Evolutionary conservation across 2,797 vertebrate species (phyloP).

Genomic region (Phalloptychus januarius): DNA sequence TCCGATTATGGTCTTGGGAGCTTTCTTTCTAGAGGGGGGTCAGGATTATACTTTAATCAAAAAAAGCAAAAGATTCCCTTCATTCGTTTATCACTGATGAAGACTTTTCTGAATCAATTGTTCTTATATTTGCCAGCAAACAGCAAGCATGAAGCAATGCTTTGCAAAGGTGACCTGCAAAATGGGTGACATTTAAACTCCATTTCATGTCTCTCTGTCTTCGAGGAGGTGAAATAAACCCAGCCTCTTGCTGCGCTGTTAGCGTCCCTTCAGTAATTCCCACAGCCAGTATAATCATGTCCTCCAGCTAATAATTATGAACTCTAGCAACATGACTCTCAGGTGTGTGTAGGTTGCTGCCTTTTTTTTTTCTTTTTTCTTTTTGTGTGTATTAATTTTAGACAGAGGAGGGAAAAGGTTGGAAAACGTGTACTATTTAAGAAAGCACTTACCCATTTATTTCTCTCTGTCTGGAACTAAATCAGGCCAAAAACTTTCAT

Average conservation of each 20-base stretch:
- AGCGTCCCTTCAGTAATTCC: slow-evolving; percentile 52
- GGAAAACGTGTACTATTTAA: slow-evolving; percentile 1
- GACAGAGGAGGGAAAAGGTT: slow-evolving; percentile 29
- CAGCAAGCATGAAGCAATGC: not conserved
- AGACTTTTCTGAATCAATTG: slow-evolving; percentile 17
- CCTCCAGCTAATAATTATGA: slow-evolving; percentile 69
- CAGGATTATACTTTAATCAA: slow-evolving; percentile 3
- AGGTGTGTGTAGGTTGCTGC: slow-evolving; percentile 44
- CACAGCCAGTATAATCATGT: slow-evolving; percentile 58
- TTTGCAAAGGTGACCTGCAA: slow-evolving; percentile 6
- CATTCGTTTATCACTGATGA: slow-evolving; percentile 6
- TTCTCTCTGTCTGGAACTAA: not conserved
- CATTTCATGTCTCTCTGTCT: not conserved
- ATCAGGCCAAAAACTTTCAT: not conserved
- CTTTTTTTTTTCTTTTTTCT: slow-evolving; percentile 32
- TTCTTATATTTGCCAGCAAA: slow-evolving; percentile 22
- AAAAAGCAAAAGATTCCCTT: slow-evolving; percentile 19
- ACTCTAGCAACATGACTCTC: slow-evolving; percentile 53
- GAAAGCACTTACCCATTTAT: slow-evolving; percentile 11
- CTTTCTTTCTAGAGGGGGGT: slow-evolving; percentile 7
- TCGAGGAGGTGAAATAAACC: slow-evolving; percentile 19
- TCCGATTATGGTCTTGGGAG: slow-evolving; percentile 8
- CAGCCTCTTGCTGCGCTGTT: slow-evolving; percentile 30
- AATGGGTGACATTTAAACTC: slow-evolving; percentile 23
- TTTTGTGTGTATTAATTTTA: slow-evolving; percentile 46